A percentile compares a stretch with the other conserved stretches of the same genome.
Conservation (phyloP, 2,888 invertebrate genomes). For the Drosophila ustulata region DNA sequence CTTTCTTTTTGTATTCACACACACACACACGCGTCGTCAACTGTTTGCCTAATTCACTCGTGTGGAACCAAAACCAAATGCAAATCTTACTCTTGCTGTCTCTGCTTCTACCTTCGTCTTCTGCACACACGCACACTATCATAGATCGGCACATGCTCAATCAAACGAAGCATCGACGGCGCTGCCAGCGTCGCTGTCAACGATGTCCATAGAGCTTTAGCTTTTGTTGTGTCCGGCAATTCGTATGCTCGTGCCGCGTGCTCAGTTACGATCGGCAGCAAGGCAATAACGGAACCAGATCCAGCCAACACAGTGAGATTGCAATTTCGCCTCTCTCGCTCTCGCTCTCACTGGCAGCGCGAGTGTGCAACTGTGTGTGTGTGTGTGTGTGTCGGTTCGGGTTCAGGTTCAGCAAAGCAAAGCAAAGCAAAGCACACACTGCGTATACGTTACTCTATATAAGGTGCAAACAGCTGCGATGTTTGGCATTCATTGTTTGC, state of each 20-base stretch:
- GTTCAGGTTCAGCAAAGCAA: constrained; percentile 50
- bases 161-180: constrained; percentile 32
- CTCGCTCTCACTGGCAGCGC: constrained; percentile 1
- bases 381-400: constrained; percentile 6
- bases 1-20: constrained; percentile 45
- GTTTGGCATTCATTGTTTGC: constrained; percentile 75
- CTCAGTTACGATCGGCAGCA: constrained; percentile 62
- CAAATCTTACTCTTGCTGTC: constrained; percentile 51
- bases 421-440: constrained; percentile 29
- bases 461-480: constrained; percentile 63
- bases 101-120: constrained; percentile 43
- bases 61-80: constrained; percentile 54
- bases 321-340: constrained; percentile 42
- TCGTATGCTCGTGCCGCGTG: constrained; percentile 35
- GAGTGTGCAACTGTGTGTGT: constrained; percentile 8
- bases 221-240: constrained; percentile 38
- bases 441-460: constrained; percentile 61
- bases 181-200: constrained; percentile 14
- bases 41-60: constrained; percentile 46
- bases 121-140: constrained; percentile 9
- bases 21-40: constrained; percentile 2
- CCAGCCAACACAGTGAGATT: constrained; percentile 41
- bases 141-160: constrained; percentile 16
- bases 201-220: constrained; percentile 38
- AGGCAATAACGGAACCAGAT: constrained; percentile 61